A percentile compares a stretch with the other conserved stretches of the same genome.
phyloP scores from a whole-genome alignment of 2,797 vertebrate species.

The Micropoecilia bifurca region DNA sequence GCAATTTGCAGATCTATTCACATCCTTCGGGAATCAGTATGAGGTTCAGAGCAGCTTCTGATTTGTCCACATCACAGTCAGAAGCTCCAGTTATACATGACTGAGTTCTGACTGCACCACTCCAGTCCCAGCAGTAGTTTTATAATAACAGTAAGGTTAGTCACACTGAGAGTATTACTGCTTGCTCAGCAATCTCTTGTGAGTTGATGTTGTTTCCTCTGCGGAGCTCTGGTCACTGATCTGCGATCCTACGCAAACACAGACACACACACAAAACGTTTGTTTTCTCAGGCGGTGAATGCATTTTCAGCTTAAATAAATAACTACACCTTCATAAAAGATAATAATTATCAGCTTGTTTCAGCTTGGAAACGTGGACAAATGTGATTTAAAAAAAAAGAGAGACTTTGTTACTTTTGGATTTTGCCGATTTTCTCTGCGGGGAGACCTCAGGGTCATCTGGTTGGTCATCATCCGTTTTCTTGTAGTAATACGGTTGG shows the following conservation, averaged over 20 bases:
- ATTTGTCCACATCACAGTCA: not conserved
- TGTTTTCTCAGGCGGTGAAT: not conserved
- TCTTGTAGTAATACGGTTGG: slow-evolving; percentile 83
- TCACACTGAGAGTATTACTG: not conserved
- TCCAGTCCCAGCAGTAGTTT: not conserved
- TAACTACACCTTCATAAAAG: not conserved
- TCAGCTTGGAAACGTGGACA: not conserved
- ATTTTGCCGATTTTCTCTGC: not conserved
- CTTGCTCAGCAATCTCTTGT: slow-evolving; percentile 9
- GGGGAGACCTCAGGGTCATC: slow-evolving; percentile 59
- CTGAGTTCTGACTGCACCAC: not conserved
- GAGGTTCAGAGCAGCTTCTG: not conserved
- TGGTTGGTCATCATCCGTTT: slow-evolving; percentile 75
- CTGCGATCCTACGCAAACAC: slow-evolving; percentile 1
- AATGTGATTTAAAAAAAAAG: not conserved
- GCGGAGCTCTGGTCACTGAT: not conserved
- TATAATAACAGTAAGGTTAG: not conserved
- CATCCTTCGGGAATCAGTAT: not conserved
- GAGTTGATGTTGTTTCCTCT: slow-evolving; percentile 7
- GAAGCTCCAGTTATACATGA: not conserved
- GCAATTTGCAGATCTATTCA: not conserved
- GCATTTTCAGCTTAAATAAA: not conserved
- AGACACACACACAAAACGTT: not conserved
- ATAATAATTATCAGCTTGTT: not conserved
- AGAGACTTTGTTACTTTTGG: slow-evolving; percentile 26